phyloP scores from a whole-genome alignment of 2,113 vertebrate genomes.

The Odocoileus virginianus region DNA sequence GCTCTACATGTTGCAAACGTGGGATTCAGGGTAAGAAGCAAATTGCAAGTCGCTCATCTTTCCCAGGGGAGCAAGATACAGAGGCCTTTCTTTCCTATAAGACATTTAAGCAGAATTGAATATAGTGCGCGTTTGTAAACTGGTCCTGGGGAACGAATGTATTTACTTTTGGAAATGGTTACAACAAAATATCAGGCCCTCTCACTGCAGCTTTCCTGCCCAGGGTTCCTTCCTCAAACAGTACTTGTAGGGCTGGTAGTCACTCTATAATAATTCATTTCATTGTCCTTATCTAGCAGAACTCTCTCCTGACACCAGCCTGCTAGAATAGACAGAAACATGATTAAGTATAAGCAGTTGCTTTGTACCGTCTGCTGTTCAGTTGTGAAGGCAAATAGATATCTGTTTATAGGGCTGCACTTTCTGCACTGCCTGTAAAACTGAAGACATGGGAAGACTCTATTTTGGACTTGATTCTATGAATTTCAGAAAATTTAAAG shows the following conservation, averaged over 20 bases:
- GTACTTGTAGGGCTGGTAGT: neutral
- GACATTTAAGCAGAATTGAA: neutral
- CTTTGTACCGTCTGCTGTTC: conserved; percentile 28
- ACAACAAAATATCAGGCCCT: neutral
- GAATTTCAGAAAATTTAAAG: conserved; percentile 12
- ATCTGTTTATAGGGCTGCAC: neutral
- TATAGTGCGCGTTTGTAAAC: neutral
- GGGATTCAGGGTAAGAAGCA: conserved; percentile 55
- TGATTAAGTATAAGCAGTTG: conserved; percentile 52
- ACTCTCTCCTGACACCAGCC: conserved; percentile 35
- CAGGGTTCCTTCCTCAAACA: conserved; percentile 22
- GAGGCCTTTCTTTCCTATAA: neutral
- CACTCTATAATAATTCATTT: conserved; percentile 44
- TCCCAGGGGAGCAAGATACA: neutral
- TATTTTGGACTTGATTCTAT: neutral
- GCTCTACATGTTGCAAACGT: conserved; percentile 58
- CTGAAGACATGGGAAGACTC: neutral
- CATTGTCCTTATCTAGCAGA: conserved; percentile 60
- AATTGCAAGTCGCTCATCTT: conserved; percentile 61
- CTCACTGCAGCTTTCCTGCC: neutral
- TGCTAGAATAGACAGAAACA: conserved; percentile 40
- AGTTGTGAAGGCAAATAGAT: neutral
- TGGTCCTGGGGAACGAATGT: neutral
- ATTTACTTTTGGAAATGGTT: conserved; percentile 32
- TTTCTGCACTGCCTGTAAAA: neutral